A percentile compares a stretch with the other conserved stretches of the same genome.
Evolutionary conservation across 1,140 invertebrate genomes (phyloP).

Genomic region (Copidosoma floridanum): DNA sequence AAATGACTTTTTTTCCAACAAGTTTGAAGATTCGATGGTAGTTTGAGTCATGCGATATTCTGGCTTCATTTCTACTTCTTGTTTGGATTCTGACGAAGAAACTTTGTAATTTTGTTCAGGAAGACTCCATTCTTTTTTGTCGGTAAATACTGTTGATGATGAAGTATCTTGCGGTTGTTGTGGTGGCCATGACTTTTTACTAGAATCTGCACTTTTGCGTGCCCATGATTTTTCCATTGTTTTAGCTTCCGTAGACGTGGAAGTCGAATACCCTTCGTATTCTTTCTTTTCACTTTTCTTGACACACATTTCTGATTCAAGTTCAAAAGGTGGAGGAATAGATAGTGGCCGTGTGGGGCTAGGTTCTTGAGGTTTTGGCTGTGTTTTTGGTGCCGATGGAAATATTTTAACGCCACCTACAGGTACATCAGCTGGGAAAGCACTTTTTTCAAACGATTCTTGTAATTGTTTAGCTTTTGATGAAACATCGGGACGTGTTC

Average conservation of each 20-base stretch:
- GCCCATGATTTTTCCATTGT: slow-evolving; percentile 67
- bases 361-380: slow-evolving; percentile 33
- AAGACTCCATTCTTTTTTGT: slow-evolving; percentile 44
- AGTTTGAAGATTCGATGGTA: slow-evolving; percentile 45
- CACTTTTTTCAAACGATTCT: slow-evolving; percentile 59
- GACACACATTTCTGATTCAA: slow-evolving; percentile 26
- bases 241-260: slow-evolving; percentile 54
- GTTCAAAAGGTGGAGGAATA: slow-evolving; percentile 47
- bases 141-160: slow-evolving; percentile 27
- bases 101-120: slow-evolving; percentile 46
- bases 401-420: slow-evolving; percentile 65
- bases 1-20: slow-evolving; percentile 47
- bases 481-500: slow-evolving; percentile 60
- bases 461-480: slow-evolving; percentile 65
- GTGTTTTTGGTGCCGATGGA: slow-evolving; percentile 46
- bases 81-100: slow-evolving; percentile 40
- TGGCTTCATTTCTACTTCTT: slow-evolving; percentile 44
- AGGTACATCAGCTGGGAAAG: slow-evolving; percentile 62
- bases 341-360: slow-evolving; percentile 29
- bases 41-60: slow-evolving; percentile 44
- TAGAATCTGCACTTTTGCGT: slow-evolving; percentile 55
- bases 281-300: slow-evolving; percentile 30
- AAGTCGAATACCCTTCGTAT: slow-evolving; percentile 42
- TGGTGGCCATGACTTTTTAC: slow-evolving; percentile 58
- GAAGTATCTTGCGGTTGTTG: slow-evolving; percentile 37